Conservation (phyloP, 2,888 invertebrate genomes). For the Andrena camellia region DNA sequence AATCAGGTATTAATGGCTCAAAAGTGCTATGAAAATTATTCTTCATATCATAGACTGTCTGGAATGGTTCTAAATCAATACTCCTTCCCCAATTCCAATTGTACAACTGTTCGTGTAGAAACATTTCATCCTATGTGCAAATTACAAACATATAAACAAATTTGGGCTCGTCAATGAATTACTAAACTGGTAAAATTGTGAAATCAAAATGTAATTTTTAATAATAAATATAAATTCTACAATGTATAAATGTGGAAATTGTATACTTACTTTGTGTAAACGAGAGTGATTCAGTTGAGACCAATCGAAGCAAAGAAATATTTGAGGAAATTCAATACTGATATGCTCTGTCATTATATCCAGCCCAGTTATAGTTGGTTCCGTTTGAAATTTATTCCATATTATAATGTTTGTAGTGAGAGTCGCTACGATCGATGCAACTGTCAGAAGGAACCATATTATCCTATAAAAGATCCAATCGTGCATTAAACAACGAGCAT, state of each 20-base stretch:
- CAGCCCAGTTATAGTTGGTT: conserved; percentile 91
- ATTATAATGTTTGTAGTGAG: conserved; percentile 91
- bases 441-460: conserved; percentile 92
- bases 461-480: conserved; percentile 86
- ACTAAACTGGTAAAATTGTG: neutral
- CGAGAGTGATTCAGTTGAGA: conserved; percentile 47
- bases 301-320: conserved; percentile 72
- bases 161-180: neutral
- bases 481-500: neutral
- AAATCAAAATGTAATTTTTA: neutral
- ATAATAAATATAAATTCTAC: neutral
- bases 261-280: conserved; percentile 39
- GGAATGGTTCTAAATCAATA: neutral
- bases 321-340: conserved; percentile 65
- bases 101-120: conserved; percentile 37
- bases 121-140: conserved; percentile 28
- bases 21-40: conserved; percentile 39
- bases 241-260: neutral
- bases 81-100: conserved; percentile 36
- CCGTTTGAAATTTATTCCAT: conserved; percentile 94
- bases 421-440: conserved; percentile 90
- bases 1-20: conserved; percentile 50
- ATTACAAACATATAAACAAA: neutral
- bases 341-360: conserved; percentile 83
- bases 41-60: neutral